phyloP scores from a whole-genome alignment of 2,113 vertebrate species.

The Tragelaphus strepsiceros region DNA sequence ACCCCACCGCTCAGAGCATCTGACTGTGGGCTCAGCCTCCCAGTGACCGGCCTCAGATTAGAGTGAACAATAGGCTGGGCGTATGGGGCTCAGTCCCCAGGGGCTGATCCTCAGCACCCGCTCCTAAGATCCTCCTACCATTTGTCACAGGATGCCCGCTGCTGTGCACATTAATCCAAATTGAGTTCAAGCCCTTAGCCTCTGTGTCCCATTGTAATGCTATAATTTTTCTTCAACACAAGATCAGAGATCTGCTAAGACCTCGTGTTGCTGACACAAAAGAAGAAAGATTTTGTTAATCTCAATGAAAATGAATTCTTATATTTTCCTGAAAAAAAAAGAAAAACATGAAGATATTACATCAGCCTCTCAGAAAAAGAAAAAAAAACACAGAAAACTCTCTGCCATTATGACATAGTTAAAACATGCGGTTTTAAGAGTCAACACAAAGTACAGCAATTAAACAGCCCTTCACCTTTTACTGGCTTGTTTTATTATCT shows the following conservation, averaged over 20 bases:
- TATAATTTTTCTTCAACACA: slow-evolving; percentile 68
- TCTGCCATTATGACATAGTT: slow-evolving; percentile 68
- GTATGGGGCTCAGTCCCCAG: accelerated
- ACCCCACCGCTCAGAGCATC: not conserved
- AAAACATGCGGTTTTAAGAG: slow-evolving; percentile 55
- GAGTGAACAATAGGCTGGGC: not conserved
- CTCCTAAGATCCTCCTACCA: not conserved
- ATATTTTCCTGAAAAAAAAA: slow-evolving; percentile 44
- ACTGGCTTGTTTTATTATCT: slow-evolving; percentile 25
- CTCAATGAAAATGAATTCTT: slow-evolving; percentile 73
- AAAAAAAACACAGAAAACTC: slow-evolving; percentile 37
- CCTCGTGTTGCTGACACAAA: slow-evolving; percentile 70
- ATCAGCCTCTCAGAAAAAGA: slow-evolving; percentile 51
- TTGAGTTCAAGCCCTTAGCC: slow-evolving; percentile 67
- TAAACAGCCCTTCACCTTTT: slow-evolving; percentile 58
- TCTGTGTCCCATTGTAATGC: slow-evolving; percentile 48
- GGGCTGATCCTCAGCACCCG: not conserved
- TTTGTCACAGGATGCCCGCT: not conserved
- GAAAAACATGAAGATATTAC: slow-evolving; percentile 42
- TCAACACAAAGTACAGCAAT: slow-evolving; percentile 70
- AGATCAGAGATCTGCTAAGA: slow-evolving; percentile 74
- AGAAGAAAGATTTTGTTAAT: slow-evolving; percentile 79
- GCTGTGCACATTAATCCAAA: slow-evolving; percentile 65
- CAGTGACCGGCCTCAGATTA: not conserved
- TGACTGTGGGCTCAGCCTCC: not conserved